Base-by-base conservation (phyloP, 2,888 invertebrate genomes). In the Cryptosula pallasiana region DNA sequence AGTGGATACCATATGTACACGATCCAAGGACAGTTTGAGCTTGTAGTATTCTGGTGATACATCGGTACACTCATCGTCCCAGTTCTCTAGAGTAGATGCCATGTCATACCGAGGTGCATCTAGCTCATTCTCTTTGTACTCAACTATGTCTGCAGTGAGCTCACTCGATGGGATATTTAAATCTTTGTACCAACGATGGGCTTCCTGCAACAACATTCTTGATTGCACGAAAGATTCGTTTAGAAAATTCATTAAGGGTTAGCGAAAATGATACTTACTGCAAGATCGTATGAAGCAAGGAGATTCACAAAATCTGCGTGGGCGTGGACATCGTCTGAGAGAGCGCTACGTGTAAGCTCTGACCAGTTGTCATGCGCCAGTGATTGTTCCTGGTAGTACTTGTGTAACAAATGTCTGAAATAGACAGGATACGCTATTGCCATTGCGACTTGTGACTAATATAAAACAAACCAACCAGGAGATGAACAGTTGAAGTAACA, bases 231-330 rank as follows among this genome's bases (percentile, higher is more conserved):
- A n/a, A n/a, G n/a, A n/a, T n/a, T n/a, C n/a, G n/a, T n/a, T n/a
- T 45, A 45, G 20, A 45, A 45, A 45, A 13, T 45, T 45, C 9
- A 13, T 13, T 9, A 45, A 20, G 45, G 20, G 20, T 13, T 20
- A 45, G 45, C 45, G 20, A 45, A 13, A 45, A 20, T 13, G 9
- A 13, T 16, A 5, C 57, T 57, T n/a, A 57, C 57, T n/a, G 5
- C 57, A 57, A 63, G 13, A n/a, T 63, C 63, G n/a, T 63, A 63
- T 2, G 63, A 63, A 32, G 63, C 63, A 5, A 63, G 63, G 2
- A 32, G 9, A 34, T 63, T 63, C 9, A 63, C 29, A 34, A 63
- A 63, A 2, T 63, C 63, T 25, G 27, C 27, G 13, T 32, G 27
- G 1, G 63, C 2, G 9, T 32, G 16, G 2, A 32, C 25, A 25